phyloP scores from a whole-genome alignment of 2,797 vertebrate species.

The Helarctos malayanus region DNA sequence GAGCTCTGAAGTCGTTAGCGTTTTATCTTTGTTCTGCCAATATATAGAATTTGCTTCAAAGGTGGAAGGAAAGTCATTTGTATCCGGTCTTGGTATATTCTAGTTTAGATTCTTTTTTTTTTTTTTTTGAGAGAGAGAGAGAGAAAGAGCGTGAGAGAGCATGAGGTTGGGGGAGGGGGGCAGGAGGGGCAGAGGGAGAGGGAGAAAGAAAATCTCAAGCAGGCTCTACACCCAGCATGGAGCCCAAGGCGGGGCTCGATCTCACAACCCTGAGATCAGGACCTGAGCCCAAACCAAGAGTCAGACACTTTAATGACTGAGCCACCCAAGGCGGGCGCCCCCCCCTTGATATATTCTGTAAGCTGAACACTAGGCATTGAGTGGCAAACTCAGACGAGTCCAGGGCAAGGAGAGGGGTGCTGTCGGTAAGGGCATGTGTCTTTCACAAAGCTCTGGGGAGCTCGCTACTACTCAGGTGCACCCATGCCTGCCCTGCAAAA shows the following conservation, averaged over 20 bases:
- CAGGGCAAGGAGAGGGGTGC: neutral
- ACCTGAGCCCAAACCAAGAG: neutral
- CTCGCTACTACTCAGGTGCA: neutral
- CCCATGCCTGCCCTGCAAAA: neutral
- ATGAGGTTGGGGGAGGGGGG: neutral
- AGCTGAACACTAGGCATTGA: neutral
- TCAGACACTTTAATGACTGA: neutral
- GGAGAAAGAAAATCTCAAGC: neutral
- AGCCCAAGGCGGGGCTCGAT: neutral
- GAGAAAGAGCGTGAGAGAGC: neutral
- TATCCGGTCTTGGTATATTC: neutral
- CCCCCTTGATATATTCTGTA: neutral
- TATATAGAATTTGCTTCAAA: conserved; percentile 9
- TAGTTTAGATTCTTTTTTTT: neutral
- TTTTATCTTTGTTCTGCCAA: neutral
- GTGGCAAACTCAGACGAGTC: neutral
- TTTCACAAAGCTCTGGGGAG: neutral
- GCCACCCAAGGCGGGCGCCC: neutral
- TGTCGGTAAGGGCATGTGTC: neutral
- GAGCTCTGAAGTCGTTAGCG: neutral
- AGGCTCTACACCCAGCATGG: neutral
- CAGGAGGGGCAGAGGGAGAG: neutral
- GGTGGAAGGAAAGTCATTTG: conserved; percentile 1
- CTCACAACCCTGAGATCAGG: neutral
- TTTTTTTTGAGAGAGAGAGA: neutral